Evolutionary conservation across 2,113 vertebrate genomes (phyloP).

Genomic region (Sus scrofa): T2T-Sscrofa CM000826.6:108327001-108327500

Average conservation of each 20-base stretch:
- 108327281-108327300: neutral
- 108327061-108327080: too few species aligned
- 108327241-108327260: neutral
- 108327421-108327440: neutral
- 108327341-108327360: neutral
- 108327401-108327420: neutral
- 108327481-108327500: neutral
- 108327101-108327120: too few species aligned
- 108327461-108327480: neutral
- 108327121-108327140: too few species aligned
- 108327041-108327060: too few species aligned
- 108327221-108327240: neutral
- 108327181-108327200: neutral
- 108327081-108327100: too few species aligned
- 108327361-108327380: neutral
- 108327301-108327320: slow-evolving; percentile 7
- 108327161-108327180: too few species aligned
- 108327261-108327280: neutral
- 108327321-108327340: neutral
- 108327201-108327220: neutral
- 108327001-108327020: too few species aligned
- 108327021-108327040: too few species aligned
- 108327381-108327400: neutral
- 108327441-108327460: neutral
- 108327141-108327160: too few species aligned